Conservation (phyloP, 2,113 vertebrate species). For the Amphiprion percula region DNA sequence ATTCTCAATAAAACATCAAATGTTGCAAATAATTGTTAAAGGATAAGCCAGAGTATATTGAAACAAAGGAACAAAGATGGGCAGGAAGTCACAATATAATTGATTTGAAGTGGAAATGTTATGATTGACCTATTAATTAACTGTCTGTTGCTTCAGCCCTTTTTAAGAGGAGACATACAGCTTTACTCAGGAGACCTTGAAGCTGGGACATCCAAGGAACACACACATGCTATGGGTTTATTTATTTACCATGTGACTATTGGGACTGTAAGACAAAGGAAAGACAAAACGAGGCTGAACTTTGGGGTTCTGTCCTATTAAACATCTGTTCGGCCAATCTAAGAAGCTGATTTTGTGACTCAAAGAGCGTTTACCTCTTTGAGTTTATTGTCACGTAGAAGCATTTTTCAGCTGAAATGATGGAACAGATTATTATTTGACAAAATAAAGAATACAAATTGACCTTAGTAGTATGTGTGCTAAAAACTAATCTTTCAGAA, state of each 20-base stretch:
- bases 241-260: constrained; percentile 55
- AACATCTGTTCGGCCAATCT: constrained; percentile 47
- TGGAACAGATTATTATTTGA: constrained; percentile 8
- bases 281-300: constrained; percentile 34
- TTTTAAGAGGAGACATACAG: constrained; percentile 76
- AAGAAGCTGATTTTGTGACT: constrained; percentile 26
- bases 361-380: constrained; percentile 8
- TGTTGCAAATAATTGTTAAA: constrained; percentile 13
- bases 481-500: constrained; percentile 10
- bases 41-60: background rate
- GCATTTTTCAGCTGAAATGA: constrained; percentile 8
- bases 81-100: constrained; percentile 66
- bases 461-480: background rate
- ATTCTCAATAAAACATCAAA: constrained; percentile 30
- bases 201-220: constrained; percentile 42
- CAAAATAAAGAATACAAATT: constrained; percentile 1
- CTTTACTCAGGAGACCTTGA: constrained; percentile 66
- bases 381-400: background rate
- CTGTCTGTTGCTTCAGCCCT: constrained; percentile 62
- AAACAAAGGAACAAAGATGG: constrained; percentile 56
- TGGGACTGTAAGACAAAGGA: constrained; percentile 50
- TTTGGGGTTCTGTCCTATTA: constrained; percentile 20
- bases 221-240: constrained; percentile 36
- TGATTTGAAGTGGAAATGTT: constrained; percentile 84
- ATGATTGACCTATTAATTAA: constrained; percentile 86